Base-by-base conservation (phyloP, 2,113 vertebrate genomes). In the Takifugu bimaculatus region DNA sequence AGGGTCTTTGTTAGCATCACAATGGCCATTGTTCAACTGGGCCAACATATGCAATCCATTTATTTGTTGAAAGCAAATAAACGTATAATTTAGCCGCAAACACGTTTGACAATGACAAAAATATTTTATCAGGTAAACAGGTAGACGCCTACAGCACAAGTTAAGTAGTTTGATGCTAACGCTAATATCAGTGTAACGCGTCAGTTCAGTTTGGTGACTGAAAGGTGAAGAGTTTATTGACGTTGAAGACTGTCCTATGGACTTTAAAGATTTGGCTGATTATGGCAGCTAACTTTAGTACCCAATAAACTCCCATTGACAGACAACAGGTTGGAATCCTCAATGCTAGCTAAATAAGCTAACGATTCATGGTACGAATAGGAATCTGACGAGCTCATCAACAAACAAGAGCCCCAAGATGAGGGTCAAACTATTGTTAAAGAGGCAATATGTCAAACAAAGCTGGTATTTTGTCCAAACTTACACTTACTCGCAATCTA, bases 301-400 rank as follows among this genome's bases (percentile, higher is more conserved):
- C 9, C 35, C 11, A 7, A 39, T 39, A 39, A 39, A 39, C 7
- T 39, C 11, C 11, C 35, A 39, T 10, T 39, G 35, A 39, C 15
- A 54, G 14, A 85, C 85, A 87, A 85, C 84, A 85, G 81, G 78
- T 85, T 77, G 80, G 45, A 48, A 48, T 6, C n/a, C 45, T 48
- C 45, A 15, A n/a, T 6, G 45, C 45, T 75, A 72, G 76, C 76
- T 61, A 20, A 6, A 28, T 53, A n/a, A 42, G 64, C 62, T 29
- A 5, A 53, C 26, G 14, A 29, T 13, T 14, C 42, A 26, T 3
- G 12, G 4, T 1, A 55, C 5, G 6, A 20, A 0, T 7, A 39
- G 3, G 0, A 11, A 45, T 9, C 15, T 20, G 48, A 50, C 7
- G 10, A n/a, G 6, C 9, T 20, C 2, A 50, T 2, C 48, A 50